Conservation (phyloP, 2,113 vertebrate species). For the Fulmarus glacialis region DNA sequence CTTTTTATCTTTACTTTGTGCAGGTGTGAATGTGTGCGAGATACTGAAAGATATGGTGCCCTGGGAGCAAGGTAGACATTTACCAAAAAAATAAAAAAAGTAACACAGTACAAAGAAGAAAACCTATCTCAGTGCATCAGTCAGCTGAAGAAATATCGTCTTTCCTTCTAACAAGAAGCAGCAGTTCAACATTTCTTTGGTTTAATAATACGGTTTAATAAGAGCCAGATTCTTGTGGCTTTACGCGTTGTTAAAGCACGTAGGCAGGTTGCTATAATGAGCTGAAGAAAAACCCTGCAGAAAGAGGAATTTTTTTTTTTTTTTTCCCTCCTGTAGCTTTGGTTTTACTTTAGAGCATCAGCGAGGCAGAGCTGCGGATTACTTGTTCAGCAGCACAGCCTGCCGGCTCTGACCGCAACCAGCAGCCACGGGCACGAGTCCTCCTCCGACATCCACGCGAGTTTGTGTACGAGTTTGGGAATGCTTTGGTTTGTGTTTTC, state of each 20-base stretch:
- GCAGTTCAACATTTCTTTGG: neutral
- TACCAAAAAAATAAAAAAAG: neutral
- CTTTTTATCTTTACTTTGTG: neutral
- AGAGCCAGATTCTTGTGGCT: neutral
- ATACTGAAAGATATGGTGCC: neutral
- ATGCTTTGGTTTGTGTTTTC: neutral
- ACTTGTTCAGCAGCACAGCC: constrained; percentile 54
- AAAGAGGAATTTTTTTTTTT: neutral
- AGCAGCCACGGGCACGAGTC: fast-evolving
- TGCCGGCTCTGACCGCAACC: neutral
- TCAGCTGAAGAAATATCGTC: neutral
- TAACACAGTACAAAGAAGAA: neutral
- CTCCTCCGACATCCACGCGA: neutral
- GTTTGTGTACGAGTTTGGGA: neutral
- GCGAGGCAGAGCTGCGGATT: neutral
- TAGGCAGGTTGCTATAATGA: neutral
- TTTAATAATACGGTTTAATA: neutral
- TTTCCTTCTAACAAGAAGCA: neutral
- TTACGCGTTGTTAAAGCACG: neutral
- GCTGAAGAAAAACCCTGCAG: neutral
- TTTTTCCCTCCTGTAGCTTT: neutral
- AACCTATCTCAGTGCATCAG: neutral
- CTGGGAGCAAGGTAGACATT: neutral
- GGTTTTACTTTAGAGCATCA: neutral
- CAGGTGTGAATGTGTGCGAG: neutral